These are phyloP conservation scores for Paguma larvata DNA, from an alignment of 2,797 vertebrate genomes.

Conservation along the genomic window DNA sequence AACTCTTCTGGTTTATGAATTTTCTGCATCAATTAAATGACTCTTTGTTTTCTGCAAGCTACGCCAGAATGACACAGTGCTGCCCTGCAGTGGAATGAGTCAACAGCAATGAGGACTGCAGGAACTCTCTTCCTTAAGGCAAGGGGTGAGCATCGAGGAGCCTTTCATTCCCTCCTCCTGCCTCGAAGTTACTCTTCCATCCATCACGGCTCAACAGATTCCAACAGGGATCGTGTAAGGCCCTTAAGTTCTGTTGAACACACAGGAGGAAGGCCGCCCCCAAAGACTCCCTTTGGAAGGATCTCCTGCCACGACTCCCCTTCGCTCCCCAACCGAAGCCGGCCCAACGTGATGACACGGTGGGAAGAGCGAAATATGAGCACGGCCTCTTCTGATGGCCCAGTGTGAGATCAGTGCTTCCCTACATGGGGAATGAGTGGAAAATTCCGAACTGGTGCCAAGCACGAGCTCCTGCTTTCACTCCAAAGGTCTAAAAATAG, in stretches of 20 bases:
- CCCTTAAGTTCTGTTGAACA: background rate
- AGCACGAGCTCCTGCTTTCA: constrained; percentile 60
- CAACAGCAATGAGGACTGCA: background rate
- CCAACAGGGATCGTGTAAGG: background rate
- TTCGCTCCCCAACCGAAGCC: background rate
- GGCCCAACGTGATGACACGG: background rate
- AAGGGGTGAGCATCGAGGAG: background rate
- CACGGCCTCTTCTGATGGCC: background rate
- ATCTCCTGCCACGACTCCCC: background rate
- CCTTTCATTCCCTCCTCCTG: background rate
- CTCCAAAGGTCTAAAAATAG: constrained; percentile 77
- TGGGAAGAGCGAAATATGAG: background rate
- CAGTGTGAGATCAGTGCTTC: background rate
- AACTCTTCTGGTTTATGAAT: constrained; percentile 43
- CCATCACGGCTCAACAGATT: background rate
- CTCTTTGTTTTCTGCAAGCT: constrained; percentile 38
- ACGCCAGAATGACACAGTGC: background rate
- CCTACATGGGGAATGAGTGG: constrained; percentile 62
- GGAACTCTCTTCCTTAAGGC: background rate
- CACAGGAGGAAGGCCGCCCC: background rate
- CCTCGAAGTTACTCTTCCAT: background rate
- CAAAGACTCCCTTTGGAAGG: background rate
- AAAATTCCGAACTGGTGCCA: constrained; percentile 77
- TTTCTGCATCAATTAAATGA: constrained; percentile 27
- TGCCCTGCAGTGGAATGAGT: background rate